These are phyloP conservation scores for Callosobruchus maculatus DNA, from an alignment of 2,888 invertebrate genomes.

Conservation along the genomic window DNA sequence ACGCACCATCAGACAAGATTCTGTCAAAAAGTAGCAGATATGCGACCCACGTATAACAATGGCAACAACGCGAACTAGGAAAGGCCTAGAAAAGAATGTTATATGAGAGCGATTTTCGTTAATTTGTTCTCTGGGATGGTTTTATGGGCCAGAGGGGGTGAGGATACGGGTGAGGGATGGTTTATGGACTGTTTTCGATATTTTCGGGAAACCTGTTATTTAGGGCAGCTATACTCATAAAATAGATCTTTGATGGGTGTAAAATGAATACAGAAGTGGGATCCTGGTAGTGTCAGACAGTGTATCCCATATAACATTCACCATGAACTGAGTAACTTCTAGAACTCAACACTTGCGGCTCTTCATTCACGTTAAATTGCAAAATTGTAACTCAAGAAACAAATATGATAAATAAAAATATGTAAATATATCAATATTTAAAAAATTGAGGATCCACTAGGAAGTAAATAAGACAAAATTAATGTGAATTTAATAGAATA, in stretches of 20 bases:
- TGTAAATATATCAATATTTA: too few species aligned
- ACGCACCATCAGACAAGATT: too few species aligned
- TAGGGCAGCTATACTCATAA: background rate
- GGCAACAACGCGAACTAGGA: background rate
- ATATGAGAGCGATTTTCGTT: background rate
- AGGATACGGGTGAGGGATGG: background rate
- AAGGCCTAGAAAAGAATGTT: background rate
- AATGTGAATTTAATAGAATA: too few species aligned
- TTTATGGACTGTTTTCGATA: background rate
- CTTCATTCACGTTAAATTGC: too few species aligned
- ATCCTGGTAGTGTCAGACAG: background rate
- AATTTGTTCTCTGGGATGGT: background rate
- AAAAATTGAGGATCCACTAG: too few species aligned
- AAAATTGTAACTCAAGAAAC: too few species aligned
- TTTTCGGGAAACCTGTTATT: background rate
- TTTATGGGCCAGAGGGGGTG: background rate
- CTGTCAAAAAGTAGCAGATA: background rate
- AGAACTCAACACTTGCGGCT: too few species aligned
- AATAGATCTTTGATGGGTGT: background rate
- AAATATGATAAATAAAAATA: too few species aligned
- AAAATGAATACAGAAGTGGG: background rate
- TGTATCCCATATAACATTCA: background rate
- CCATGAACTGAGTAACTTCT: background rate
- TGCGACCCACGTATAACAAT: background rate
- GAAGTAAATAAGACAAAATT: too few species aligned